Evolutionary conservation across 2,888 invertebrate species (phyloP), one percentile per base, ranked within the genome.

Genomic region (Tillus elongatus): DNA sequence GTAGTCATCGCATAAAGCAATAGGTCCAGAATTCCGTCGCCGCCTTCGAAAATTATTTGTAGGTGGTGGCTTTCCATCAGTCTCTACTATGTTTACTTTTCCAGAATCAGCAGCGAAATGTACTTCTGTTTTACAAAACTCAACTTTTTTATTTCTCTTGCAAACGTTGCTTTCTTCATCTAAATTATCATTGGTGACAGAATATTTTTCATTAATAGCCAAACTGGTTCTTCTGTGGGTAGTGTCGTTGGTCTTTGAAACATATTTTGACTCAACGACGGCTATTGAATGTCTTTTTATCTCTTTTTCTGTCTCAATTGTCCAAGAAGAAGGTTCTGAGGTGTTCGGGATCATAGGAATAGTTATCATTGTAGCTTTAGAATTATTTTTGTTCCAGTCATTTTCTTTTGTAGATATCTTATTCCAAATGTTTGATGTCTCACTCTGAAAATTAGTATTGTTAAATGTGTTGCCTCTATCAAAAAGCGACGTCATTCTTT

Each of bases 31-130:
- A 41, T 69, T 71, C 52, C 75, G 67, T 48, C 80, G 73, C 46
- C 82, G 68, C 52, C 82, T 71, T 43, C 87, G 71, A 57, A 85
- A 86, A 58, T 84, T 82, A 56, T 82, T 82, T 1, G 83, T 82
- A 3, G 88, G 85, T 6, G 87, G 87, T 30, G 88, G 88, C 60
- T 89, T 88, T 44, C 82, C 85, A 61, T 87, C 86, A 0, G 88
- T 88, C 56, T 87, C 86, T 16, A 89, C 87, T 40, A 89, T 87
- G 56, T 88, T 86, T 0, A 89, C 84, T 51, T 79, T 77, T 0
- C 89, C 89, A 1, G 86, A 82, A 57, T 88, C 88, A 10, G 85
- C 82, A 0, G 86, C 82, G 59, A 88, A 88, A 61, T 89, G 89
- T 14, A 89, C 77, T 67, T 89, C 89, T 1, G 88, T 88, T 67